Evolutionary conservation across 2,113 vertebrate genomes (phyloP), one percentile per base, ranked within the genome.

Genomic region (Pelmatolapia mariae): DNA sequence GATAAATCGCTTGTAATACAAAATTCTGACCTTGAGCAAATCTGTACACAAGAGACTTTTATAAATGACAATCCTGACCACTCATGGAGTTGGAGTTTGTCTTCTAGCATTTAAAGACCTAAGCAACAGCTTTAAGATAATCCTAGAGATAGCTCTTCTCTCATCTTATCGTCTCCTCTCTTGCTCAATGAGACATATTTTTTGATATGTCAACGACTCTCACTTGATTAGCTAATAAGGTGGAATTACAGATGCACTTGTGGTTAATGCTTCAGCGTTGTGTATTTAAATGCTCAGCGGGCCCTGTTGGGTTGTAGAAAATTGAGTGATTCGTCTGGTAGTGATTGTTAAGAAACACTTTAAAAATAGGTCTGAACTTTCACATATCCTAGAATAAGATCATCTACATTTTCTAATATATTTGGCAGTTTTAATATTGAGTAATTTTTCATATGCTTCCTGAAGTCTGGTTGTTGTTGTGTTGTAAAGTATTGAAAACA

Each of bases 221-320:
- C 50, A 43, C 91, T 93, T 93, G 93, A 95, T 95, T 91, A 93
- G 91, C 89, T 90, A 93, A 94, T 83, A 91, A 92, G 84, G 68
- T 80, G 3, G 54, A 36, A 31, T 84, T 87, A 84, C 71, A 86
- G 56, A 26, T n/a, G 87, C 87, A 84, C 93, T 94, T 89, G 90
- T 68, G 57, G 71, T 81, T 90, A 94, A 94, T 89, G 84, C 92
- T 86, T 89, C 52, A 5, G 54, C 86, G 59, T 91, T 26, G 40
- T 79, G 66, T 43, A 40, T 53, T 29, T 29, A 47, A 87, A 89
- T 82, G 86, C 78, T 91, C 26, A 10, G 18, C 40, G 15, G 18
- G 43, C 79, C 19, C 26, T 68, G 6, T 52, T 29, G 18, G 4
- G 83, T 50, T 56, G 59, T 81, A 31, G 38, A 5, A 84, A 73